phyloP scores from a whole-genome alignment of 2,797 vertebrate genomes.

The Falco columbarius region DNA sequence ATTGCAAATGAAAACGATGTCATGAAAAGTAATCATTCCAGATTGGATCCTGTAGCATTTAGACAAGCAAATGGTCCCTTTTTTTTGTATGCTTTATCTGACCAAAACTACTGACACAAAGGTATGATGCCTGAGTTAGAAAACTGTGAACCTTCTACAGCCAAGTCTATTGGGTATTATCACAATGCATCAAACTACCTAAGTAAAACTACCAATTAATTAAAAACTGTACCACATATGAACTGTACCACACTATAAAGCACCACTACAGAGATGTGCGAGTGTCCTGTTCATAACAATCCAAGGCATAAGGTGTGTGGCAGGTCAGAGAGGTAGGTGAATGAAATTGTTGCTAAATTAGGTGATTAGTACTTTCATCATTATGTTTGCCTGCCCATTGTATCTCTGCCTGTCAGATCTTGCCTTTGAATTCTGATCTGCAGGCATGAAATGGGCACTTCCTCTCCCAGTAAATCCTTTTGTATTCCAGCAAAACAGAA shows the following conservation, averaged over 20 bases:
- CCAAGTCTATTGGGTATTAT: not conserved
- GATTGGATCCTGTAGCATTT: not conserved
- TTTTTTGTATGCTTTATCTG: not conserved
- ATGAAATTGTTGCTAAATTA: not conserved
- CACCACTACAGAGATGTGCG: accelerated
- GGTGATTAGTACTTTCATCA: not conserved
- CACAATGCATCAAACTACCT: not conserved
- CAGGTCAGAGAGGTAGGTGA: not conserved
- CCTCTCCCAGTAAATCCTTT: not conserved
- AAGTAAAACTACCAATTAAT: not conserved
- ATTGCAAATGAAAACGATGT: not conserved
- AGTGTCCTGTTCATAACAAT: not conserved
- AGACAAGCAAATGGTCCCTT: not conserved
- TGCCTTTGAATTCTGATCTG: not conserved
- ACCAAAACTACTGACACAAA: not conserved
- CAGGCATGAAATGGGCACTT: not conserved
- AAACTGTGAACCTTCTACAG: not conserved
- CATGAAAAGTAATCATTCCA: not conserved
- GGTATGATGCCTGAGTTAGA: not conserved
- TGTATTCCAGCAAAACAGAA: not conserved
- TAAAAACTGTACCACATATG: not conserved
- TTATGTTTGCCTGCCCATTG: not conserved
- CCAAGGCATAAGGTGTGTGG: not conserved
- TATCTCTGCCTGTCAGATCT: not conserved
- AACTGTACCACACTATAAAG: not conserved